Evolutionary conservation across 2,113 vertebrate species (phyloP).

Genomic region (Leucosticte australis): DNA sequence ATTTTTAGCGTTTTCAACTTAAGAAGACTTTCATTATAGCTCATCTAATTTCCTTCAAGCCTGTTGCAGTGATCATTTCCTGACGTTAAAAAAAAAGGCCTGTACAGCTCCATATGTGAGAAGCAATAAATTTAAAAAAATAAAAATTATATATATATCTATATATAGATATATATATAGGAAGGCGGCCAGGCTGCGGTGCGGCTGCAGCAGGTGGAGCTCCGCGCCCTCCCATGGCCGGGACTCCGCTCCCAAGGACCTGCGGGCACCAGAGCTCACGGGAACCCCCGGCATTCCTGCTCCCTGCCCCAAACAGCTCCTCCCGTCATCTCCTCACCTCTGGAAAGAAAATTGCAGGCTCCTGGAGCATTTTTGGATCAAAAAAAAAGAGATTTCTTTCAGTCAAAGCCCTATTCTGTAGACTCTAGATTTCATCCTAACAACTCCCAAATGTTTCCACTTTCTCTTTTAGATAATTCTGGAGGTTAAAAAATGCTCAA

Average conservation of each 20-base stretch:
- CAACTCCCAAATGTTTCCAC: not conserved
- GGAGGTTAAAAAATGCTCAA: not conserved
- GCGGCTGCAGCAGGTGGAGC: constrained; percentile 63
- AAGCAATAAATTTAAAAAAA: not conserved
- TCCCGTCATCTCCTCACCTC: not conserved
- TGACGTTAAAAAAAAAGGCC: not conserved
- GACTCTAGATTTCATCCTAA: not conserved
- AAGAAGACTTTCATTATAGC: not conserved
- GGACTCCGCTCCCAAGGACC: not conserved
- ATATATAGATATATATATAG: too few relatives aligned
- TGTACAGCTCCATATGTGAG: not conserved
- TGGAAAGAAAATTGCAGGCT: not conserved
- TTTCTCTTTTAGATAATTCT: not conserved
- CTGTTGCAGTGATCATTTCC: constrained; percentile 10
- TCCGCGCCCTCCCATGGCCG: constrained; percentile 16
- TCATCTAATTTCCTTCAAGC: not conserved
- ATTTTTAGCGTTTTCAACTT: not conserved
- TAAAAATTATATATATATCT: too few relatives aligned
- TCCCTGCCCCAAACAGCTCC: not conserved
- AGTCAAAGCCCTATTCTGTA: not conserved
- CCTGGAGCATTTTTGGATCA: not conserved
- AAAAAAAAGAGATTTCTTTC: not conserved
- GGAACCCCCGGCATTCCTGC: not conserved
- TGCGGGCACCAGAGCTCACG: not conserved
- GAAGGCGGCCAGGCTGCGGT: not conserved